Evolutionary conservation across 2,113 vertebrate genomes (phyloP), one percentile per base, ranked within the genome.

Genomic region (Myiopsitta monachus): DNA sequence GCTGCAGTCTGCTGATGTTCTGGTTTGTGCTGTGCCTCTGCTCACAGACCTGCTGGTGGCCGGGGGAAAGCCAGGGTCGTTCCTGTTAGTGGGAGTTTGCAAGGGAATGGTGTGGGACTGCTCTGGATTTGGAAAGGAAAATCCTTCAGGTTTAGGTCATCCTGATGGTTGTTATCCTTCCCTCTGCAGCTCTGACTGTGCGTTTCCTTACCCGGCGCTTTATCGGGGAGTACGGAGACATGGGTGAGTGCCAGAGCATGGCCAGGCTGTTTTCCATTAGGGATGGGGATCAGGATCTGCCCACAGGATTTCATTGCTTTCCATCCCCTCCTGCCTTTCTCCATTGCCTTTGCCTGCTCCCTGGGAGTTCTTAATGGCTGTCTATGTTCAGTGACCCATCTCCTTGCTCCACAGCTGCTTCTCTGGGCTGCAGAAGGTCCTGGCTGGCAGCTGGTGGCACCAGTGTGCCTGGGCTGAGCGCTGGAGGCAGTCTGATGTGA

Each of bases 221-320:
- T 92, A 99, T 99, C 2, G 98, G 99, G 59, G 99, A 99, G 83
- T 99, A 99, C 2, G 98, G 99, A 87, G 98, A 99, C 68, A 98
- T 98, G 57, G 98, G 99, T 99, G 92, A 97, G 97, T 97, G 85
- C 67, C 39, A 41, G 73, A 30, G 19, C 44, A 39, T 27, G 14
- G 30, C 39, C 75, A 59, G 87, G 16, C 55, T 6, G 6, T 31
- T 21, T 91, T 54, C 72, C 1, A 0, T 2, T 19, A 54, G 73
- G 59, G 46, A 18, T 23, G 46, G 88, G 55, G 51, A 9, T 36
- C 8, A 8, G 75, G 36, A 67, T 24, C 90, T 89, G n/a, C 27
- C 43, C 0, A 1, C 1, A 3, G 51, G 27, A 30, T 85, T 87
- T 88, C 22, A 10, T n/a, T 76, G 43, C 38, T 73, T 83, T 36